Base-by-base conservation (phyloP, 2,888 invertebrate genomes). In the Acrobasis repandana region DNA sequence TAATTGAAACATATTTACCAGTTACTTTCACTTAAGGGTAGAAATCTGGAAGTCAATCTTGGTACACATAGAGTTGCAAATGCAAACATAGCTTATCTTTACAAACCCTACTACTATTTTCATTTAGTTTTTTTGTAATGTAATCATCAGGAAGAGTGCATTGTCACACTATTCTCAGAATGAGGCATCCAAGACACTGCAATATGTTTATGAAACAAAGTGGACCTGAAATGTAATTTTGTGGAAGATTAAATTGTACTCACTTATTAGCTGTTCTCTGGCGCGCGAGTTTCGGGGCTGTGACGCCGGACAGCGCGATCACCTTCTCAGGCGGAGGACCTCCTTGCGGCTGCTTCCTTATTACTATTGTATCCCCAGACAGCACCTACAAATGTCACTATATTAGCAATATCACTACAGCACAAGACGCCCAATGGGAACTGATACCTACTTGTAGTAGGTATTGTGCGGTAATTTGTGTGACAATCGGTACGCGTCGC, bases 341-440 rank as follows among this genome's bases (percentile, higher is more conserved):
- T 16, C 98, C 97, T 79, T 95, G 95, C 0, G 96, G 96, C 67
- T 95, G 94, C 66, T 95, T 98, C 79, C 98, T 94, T 73, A 99
- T 96, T 56, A 98, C 95, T 63, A 99, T 94, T 62, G 98, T 96
- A 91, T 99, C 99, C 62, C 99, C 99, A 64, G 99, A 99, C 66
- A 98, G 93, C 67, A 99, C 96, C 99, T 99, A 74, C 49, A 70
- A 71, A 63, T 62, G 56, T 63, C 16, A 65, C 61, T 28, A 71
- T 54, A 51, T 38, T 51, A 18, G 46, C 28, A 49, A 59, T 54
- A 52, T 56, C 33, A 58, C 34, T 56, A 34, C 57, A 52, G 58
- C n/a, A 56, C 58, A 64, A 46, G 11, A 43, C 36, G 50, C 11
- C 9, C 15, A 34, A 54, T n/a, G 11, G 14, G 36, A n/a, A 14